Percentiles rank a stretch among this genome's conserved stretches.
Conservation (phyloP, 2,797 vertebrate species). For the Lepidocolaptes lacrymiger region DNA sequence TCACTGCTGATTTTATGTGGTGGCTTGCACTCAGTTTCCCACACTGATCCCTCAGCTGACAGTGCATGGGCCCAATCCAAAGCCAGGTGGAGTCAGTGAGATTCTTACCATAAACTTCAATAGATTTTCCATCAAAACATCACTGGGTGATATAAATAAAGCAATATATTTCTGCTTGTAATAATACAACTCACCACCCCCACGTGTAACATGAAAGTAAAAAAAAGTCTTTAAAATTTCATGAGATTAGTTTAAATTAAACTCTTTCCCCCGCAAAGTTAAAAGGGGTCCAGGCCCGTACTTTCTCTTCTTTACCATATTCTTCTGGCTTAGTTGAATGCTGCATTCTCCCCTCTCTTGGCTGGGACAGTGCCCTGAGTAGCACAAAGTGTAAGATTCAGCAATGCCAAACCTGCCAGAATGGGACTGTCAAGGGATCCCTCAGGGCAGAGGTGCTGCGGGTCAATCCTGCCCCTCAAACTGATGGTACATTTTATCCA, state of each 20-base stretch:
- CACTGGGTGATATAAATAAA: not conserved
- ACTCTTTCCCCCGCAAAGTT: too few species aligned
- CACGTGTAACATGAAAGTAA: not conserved
- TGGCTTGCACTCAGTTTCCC: not conserved
- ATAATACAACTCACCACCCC: not conserved
- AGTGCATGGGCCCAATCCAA: not conserved
- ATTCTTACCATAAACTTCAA: not conserved
- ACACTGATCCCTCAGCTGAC: not conserved
- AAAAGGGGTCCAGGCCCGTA: not conserved
- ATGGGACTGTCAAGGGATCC: not conserved
- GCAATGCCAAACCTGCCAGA: not conserved
- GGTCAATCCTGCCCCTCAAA: not conserved
- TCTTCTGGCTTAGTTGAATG: not conserved
- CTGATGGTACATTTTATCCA: not conserved
- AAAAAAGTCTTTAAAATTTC: not conserved
- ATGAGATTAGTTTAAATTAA: not conserved
- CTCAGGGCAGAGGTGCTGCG: not conserved
- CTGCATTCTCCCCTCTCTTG: not conserved
- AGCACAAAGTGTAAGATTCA: not conserved
- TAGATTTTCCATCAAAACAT: not conserved
- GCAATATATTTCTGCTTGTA: not conserved
- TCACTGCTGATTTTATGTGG: not conserved
- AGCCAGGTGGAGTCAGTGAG: not conserved
- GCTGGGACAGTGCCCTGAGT: not conserved
- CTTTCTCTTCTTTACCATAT: not conserved